These are phyloP conservation scores for Lasioglossum malachurum DNA, from an alignment of 2,888 invertebrate species.

Conservation along the genomic window DNA sequence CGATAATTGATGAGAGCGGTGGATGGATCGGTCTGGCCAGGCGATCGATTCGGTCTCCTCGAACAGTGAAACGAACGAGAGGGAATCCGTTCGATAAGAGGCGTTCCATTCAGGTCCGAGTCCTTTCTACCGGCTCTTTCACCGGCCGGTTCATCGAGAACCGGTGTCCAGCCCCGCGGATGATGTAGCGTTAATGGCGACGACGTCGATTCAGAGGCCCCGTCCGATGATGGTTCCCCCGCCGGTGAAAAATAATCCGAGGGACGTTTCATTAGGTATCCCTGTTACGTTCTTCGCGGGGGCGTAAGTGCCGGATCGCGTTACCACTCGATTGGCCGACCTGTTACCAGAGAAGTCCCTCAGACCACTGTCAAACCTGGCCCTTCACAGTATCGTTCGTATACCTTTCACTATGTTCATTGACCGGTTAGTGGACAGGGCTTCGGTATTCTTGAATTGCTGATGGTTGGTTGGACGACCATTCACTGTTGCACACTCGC, in stretches of 20 bases:
- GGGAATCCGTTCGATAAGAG: conserved; percentile 7
- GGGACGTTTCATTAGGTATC: conserved; percentile 55
- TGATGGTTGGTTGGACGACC: neutral
- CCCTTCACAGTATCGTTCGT: conserved; percentile 29
- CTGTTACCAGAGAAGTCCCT: conserved; percentile 36
- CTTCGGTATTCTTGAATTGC: neutral
- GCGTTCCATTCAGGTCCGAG: conserved; percentile 9
- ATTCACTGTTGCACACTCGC: neutral
- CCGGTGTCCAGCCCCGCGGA: conserved; percentile 36
- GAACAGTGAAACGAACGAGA: conserved; percentile 4
- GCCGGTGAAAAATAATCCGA: conserved; percentile 59
- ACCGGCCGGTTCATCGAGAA: conserved; percentile 7
- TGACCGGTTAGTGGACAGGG: neutral
- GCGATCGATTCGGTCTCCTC: conserved; percentile 38
- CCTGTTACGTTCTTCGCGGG: conserved; percentile 41
- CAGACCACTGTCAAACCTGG: conserved; percentile 36
- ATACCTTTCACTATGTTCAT: conserved; percentile 52
- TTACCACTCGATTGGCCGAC: conserved; percentile 50
- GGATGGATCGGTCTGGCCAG: conserved; percentile 44
- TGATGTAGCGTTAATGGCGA: conserved; percentile 57
- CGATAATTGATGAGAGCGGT: conserved; percentile 58
- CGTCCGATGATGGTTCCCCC: neutral
- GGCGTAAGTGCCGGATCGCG: conserved; percentile 51
- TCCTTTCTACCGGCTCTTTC: conserved; percentile 11
- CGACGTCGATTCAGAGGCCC: conserved; percentile 39